Conservation (phyloP, 2,888 invertebrate genomes). For the Campoplex nolae region DNA sequence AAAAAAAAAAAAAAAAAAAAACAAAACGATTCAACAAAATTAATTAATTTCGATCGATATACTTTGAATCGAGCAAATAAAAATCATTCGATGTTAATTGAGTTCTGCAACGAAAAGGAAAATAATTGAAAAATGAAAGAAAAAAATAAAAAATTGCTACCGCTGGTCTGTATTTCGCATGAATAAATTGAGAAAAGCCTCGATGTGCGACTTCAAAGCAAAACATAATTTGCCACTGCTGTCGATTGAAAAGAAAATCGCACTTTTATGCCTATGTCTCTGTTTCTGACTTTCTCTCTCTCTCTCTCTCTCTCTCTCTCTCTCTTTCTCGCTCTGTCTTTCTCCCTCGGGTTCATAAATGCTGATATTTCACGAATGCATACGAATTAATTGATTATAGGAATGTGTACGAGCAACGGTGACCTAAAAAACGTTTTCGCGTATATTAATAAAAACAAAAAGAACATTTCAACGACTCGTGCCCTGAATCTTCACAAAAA, state of each 20-base stretch:
- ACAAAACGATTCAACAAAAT: background rate
- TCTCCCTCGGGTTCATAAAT: conserved; percentile 2
- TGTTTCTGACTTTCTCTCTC: conserved; percentile 8
- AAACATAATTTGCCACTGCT: conserved; percentile 62
- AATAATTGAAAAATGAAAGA: background rate
- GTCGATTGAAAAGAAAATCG: conserved; percentile 16
- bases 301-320: background rate
- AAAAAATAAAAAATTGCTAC: conserved; percentile 35
- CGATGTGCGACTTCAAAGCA: conserved; percentile 56
- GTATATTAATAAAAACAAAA: background rate
- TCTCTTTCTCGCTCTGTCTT: conserved; percentile 21
- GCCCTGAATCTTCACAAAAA: background rate
- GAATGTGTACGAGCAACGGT: background rate
- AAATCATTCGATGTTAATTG: conserved; percentile 9
- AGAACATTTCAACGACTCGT: conserved; percentile 4
- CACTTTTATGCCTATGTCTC: conserved; percentile 6
- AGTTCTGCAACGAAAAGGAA: background rate
- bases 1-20: background rate
- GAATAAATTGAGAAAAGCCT: conserved; percentile 26
- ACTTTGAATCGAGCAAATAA: background rate
- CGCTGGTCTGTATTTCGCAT: conserved; percentile 60
- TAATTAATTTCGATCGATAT: background rate
- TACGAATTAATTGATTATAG: background rate
- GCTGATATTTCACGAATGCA: conserved; percentile 40
- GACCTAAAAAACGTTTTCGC: background rate